Evolutionary conservation across 2,113 vertebrate genomes (phyloP).

Genomic region (Lepus europaeus): DNA sequence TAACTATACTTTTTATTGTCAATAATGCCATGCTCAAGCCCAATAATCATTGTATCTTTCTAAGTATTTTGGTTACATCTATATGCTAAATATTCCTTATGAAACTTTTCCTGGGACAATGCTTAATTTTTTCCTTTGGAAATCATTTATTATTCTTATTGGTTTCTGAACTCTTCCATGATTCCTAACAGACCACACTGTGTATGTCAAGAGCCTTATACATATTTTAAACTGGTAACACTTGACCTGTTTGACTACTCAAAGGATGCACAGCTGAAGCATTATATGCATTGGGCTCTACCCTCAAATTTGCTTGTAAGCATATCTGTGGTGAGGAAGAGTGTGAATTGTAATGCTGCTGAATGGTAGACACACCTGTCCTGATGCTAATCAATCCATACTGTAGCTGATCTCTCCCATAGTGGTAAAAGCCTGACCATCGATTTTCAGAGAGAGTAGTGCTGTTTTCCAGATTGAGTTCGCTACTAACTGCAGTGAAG

Average conservation of each 20-base stretch:
- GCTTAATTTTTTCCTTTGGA: neutral
- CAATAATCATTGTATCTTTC: neutral
- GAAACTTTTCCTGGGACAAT: neutral
- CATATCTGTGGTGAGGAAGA: neutral
- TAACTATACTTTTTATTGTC: neutral
- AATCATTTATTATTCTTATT: neutral
- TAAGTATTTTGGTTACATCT: neutral
- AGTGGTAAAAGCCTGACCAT: neutral
- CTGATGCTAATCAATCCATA: neutral
- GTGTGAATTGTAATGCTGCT: neutral
- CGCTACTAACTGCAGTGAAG: neutral
- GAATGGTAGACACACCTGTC: neutral
- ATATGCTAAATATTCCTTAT: neutral
- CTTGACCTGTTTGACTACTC: neutral
- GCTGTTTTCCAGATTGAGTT: neutral
- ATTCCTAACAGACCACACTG: neutral
- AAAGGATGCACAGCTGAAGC: neutral
- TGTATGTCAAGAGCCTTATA: neutral
- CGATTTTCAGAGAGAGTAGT: neutral
- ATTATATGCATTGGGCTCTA: neutral
- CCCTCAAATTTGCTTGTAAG: neutral
- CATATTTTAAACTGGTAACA: neutral
- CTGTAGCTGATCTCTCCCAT: neutral
- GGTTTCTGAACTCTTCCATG: neutral
- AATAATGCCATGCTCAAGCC: neutral